These are phyloP conservation scores for Pelmatolapia mariae DNA, from an alignment of 2,113 vertebrate genomes.

Conservation along the genomic window DNA sequence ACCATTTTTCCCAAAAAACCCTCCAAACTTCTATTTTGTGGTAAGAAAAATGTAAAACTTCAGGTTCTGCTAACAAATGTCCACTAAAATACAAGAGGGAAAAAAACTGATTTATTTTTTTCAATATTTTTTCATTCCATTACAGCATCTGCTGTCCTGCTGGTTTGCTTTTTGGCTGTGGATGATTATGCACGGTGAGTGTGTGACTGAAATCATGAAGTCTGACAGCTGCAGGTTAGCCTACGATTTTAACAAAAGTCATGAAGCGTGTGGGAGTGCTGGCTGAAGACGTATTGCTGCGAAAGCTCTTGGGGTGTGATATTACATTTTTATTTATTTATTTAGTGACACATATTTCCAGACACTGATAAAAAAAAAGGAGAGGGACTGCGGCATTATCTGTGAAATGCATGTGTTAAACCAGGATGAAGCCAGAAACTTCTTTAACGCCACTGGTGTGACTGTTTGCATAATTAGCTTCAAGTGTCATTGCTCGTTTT, in stretches of 20 bases:
- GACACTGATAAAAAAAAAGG: not conserved
- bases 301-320: not conserved
- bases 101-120: not conserved
- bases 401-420: not conserved
- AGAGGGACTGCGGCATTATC: not conserved
- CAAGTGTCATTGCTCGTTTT: not conserved
- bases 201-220: not conserved
- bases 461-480: not conserved
- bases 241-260: not conserved
- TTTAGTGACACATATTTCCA: not conserved
- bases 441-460: not conserved
- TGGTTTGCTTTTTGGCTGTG: conserved; percentile 3
- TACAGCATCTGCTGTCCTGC: not conserved
- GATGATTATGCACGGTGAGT: not conserved
- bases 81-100: not conserved
- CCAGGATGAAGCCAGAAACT: not conserved
- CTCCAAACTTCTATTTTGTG: not conserved
- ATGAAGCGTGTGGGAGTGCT: not conserved
- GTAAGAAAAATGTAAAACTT: not conserved
- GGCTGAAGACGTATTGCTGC: not conserved
- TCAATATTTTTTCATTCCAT: not conserved
- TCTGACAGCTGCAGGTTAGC: not conserved
- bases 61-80: not conserved
- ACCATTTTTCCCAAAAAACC: not conserved
- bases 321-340: not conserved